A percentile compares a stretch with the other conserved stretches of the same genome.
These are phyloP conservation scores for Macrosoma leucophasiata DNA, from an alignment of 2,888 invertebrate species.

Conservation along the genomic window DNA sequence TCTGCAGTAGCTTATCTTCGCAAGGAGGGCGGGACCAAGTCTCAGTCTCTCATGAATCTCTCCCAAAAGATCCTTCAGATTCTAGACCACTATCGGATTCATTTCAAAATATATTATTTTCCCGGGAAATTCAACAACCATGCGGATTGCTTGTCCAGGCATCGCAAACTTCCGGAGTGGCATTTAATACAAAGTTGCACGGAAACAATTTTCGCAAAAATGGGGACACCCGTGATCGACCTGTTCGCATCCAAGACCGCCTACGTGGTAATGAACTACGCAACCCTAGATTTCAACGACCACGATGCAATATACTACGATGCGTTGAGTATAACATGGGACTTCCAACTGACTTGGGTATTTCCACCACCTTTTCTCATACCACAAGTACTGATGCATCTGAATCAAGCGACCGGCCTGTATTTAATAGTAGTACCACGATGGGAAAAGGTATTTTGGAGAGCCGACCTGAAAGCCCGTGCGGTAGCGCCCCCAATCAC, in stretches of 20 bases:
- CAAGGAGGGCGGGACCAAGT: no score
- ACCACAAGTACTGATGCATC: constrained; percentile 12
- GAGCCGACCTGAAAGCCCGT: constrained; percentile 18
- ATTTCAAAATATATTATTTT: no score
- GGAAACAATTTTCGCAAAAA: neutral
- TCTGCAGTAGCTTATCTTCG: no score
- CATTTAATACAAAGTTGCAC: neutral
- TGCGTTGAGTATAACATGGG: constrained; percentile 19
- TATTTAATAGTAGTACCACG: constrained; percentile 17
- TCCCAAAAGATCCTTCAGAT: no score
- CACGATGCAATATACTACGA: constrained; percentile 16
- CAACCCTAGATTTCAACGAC: constrained; percentile 16
- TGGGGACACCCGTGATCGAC: neutral
- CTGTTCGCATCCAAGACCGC: neutral
- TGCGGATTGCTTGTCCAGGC: no score
- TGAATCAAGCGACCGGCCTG: constrained; percentile 16
- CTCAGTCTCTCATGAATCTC: no score
- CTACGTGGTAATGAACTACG: constrained; percentile 10
- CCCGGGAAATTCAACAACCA: no score
- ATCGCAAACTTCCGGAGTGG: no score
- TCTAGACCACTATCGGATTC: no score
- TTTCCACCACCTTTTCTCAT: constrained; percentile 24
- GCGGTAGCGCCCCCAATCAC: constrained; percentile 15
- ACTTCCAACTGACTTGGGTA: constrained; percentile 20
- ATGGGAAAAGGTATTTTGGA: constrained; percentile 22